Evolutionary conservation across 2,113 vertebrate genomes (phyloP), one percentile per base, ranked within the genome.

Genomic region (Carettochelys insculpta): DNA sequence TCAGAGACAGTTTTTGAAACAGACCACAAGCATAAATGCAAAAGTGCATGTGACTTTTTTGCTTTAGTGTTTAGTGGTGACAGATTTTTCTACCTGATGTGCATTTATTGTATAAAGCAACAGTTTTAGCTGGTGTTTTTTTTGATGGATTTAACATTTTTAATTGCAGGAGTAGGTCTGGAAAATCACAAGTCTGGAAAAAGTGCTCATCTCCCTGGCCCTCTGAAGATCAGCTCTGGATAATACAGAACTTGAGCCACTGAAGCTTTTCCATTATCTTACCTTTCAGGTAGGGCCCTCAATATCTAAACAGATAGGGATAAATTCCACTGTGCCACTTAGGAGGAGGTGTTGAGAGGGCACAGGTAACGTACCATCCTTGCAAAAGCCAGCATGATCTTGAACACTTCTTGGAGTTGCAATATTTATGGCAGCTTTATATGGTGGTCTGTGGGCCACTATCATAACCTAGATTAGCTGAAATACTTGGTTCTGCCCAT

Each of bases 371-470:
- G 11, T 17, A 6, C 11, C 7, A 8, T 1, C 29, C 51, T 73
- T 73, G 52, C 6, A n/a, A 4, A 50, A 17, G 16, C 47, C 6
- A 10, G 47, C 17, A 50, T 38, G 68, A 71, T 3, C 3, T 16
- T 31, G 38, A 41, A 19, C 22, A 45, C 7, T 1, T 1, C 1
- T 11, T 5, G 3, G 3, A 31, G 31, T 2, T 3, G 61, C 19
- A 45, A 27, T 27, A 16, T 75, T 27, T 16, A 75, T 45, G 71
- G 41, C 5, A 12, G 58, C 27, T 1, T 53, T 53, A 13, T 80
- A 58, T 6, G 54, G 1, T 12, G 48, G n/a, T 38, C 50, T 16
- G 1, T 0, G 3, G 41, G 2, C 19, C 48, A 68, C 9, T 22
- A 5, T 65, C 52, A 11, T 0, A 1, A 13, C 43, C 17, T 19